Conservation (phyloP, 2,888 invertebrate species). For the Hydropsyche betteni region DNA sequence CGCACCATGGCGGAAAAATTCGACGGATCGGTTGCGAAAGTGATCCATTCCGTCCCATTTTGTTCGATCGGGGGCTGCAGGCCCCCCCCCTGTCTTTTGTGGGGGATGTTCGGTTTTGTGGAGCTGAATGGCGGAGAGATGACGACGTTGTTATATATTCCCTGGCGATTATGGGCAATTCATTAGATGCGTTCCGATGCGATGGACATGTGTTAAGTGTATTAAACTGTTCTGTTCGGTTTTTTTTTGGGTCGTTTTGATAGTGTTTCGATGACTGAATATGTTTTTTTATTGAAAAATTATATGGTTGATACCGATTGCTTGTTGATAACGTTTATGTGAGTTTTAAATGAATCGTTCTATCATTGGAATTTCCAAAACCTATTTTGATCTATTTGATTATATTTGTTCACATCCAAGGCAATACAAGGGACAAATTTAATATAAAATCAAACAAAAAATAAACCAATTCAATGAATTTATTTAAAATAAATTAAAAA, state of each 20-base stretch:
- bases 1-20: constrained; percentile 36
- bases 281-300: background rate
- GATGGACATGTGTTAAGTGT: constrained; percentile 52
- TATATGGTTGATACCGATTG: background rate
- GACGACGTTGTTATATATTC: constrained; percentile 47
- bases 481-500: no score
- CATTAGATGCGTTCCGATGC: constrained; percentile 49
- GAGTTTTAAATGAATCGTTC: no score
- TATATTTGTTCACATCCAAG: no score
- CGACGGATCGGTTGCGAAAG: constrained; percentile 44
- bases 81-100: background rate
- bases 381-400: no score
- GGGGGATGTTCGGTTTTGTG: no score
- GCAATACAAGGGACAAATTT: no score
- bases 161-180: constrained; percentile 52
- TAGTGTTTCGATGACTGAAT: background rate
- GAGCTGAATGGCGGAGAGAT: constrained; percentile 16
- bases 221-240: constrained; percentile 43
- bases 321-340: no score
- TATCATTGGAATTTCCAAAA: no score
- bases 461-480: no score
- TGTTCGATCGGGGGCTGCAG: background rate
- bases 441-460: no score
- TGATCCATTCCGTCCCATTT: background rate
- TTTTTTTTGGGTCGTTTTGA: background rate